Evolutionary conservation across 2,113 vertebrate species (phyloP), one percentile per base, ranked within the genome.

Genomic region (Psittacula cyanocephala): DNA sequence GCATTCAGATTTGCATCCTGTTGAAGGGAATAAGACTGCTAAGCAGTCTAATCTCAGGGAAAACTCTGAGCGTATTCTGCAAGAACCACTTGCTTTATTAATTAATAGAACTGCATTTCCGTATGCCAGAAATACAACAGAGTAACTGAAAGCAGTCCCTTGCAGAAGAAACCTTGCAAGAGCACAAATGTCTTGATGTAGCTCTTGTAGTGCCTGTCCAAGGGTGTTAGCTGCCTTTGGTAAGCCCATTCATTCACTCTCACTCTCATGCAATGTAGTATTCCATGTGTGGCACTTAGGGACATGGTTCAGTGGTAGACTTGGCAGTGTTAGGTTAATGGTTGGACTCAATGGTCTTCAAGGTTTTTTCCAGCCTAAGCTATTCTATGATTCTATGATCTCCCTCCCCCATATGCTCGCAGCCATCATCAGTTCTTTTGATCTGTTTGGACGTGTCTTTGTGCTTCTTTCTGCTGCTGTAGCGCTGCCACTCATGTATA

Each of bases 401-500:
- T 79, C 24, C 17, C 43, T 69, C 39, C 37, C 13, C 23, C 5
- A 4, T 2, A 14, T 24, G 33, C 49, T 81, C 13, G 44, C 24
- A 78, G 60, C 25, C 41, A 50, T 31, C 31, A 20, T 15, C 46
- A 46, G 25, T 29, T 13, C 37, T 70, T 86, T 77, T 4, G 2
- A 77, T 79, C 35, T 85, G 13, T 57, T 69, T 82, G 44, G 44
- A 62, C 1, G 2, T 1, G 7, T 23, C 43, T 91, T 91, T 91
- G 25, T 84, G 33, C 15, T 63, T 78, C 15, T 27, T 86, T 68
- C 80, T 79, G 33, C 44, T 68, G 43, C 53, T 59, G 27, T 57
- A 86, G 16, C 35, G 13, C n/a, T 37, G 52, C 25, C 88, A 29
- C 35, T 79, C 0, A 0, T 9, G 14, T 52, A 59, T 50, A 57